Conservation (phyloP, 2,888 invertebrate species). For the Siphlonurus alternatus region DNA sequence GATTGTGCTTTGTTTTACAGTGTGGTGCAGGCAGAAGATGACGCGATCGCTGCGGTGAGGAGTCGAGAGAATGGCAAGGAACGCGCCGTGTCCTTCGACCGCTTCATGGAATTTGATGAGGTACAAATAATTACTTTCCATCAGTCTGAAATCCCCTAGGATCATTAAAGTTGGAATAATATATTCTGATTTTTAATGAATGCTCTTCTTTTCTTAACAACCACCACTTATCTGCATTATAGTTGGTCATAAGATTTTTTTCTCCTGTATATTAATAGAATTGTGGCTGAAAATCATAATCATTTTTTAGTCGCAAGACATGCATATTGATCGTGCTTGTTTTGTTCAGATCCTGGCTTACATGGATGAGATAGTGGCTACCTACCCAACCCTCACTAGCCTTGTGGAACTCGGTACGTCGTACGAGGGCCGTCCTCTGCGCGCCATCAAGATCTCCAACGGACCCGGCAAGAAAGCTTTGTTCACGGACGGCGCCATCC, state of each 20-base stretch:
- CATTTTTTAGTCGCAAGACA: too few relatives aligned
- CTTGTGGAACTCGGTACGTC: slow-evolving; percentile 17
- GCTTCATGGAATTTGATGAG: background rate
- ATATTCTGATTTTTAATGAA: too few relatives aligned
- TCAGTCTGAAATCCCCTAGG: too few relatives aligned
- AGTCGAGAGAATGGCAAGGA: background rate
- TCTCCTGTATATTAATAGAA: too few relatives aligned
- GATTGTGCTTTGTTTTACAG: too few relatives aligned
- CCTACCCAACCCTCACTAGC: background rate
- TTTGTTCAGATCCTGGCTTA: background rate
- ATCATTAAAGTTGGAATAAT: too few relatives aligned
- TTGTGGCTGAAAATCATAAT: too few relatives aligned
- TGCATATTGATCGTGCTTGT: background rate
- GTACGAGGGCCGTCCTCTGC: slow-evolving; percentile 17
- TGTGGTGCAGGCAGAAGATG: background rate
- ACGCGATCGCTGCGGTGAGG: background rate
- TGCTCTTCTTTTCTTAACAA: too few relatives aligned
- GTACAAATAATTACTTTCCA: too few relatives aligned
- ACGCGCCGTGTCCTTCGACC: background rate
- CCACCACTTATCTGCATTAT: too few relatives aligned
- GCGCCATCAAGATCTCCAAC: slow-evolving; percentile 18
- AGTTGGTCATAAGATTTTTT: background rate
- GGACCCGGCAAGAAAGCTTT: slow-evolving; percentile 22
- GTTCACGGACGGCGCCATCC: slow-evolving; percentile 24
- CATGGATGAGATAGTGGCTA: background rate